A percentile compares a stretch with the other conserved stretches of the same genome.
phyloP scores from a whole-genome alignment of 2,888 invertebrate genomes.

The Capitulum mitella region DNA sequence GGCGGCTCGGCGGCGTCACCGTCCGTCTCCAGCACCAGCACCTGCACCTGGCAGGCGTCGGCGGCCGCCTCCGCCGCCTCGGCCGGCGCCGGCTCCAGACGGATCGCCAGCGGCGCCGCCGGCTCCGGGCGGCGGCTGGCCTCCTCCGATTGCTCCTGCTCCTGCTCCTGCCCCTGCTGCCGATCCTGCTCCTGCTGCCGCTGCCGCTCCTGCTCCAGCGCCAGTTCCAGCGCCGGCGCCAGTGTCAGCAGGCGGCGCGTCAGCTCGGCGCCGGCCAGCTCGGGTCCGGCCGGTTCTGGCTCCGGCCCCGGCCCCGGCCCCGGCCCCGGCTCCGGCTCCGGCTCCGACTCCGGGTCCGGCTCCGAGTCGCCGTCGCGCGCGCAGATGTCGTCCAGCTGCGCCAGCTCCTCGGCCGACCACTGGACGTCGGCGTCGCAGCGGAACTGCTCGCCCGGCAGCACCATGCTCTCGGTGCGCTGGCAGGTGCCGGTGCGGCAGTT shows the following conservation, averaged over 20 bases:
- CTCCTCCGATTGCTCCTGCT: background rate
- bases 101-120: background rate
- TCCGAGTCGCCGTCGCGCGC: conserved; percentile 42
- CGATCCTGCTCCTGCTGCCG: background rate
- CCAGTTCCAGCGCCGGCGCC: conserved; percentile 25
- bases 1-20: background rate
- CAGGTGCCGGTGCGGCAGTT: conserved; percentile 76
- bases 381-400: background rate
- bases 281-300: no score
- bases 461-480: conserved; percentile 57
- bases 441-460: conserved; percentile 40
- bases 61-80: no score
- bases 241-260: background rate
- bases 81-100: background rate
- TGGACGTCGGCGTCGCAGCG: conserved; percentile 52
- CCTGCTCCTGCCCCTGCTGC: background rate
- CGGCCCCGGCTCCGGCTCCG: conserved; percentile 33
- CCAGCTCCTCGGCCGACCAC: conserved; percentile 43
- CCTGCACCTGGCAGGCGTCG: background rate
- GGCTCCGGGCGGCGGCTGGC: background rate
- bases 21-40: background rate
- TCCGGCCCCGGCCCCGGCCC: no score
- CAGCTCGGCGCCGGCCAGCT: background rate
- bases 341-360: conserved; percentile 33
- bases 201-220: background rate